Percentiles rank a stretch among this genome's conserved stretches.
Conservation (phyloP, 1,140 invertebrate genomes). For the Musca vetustissima region DNA sequence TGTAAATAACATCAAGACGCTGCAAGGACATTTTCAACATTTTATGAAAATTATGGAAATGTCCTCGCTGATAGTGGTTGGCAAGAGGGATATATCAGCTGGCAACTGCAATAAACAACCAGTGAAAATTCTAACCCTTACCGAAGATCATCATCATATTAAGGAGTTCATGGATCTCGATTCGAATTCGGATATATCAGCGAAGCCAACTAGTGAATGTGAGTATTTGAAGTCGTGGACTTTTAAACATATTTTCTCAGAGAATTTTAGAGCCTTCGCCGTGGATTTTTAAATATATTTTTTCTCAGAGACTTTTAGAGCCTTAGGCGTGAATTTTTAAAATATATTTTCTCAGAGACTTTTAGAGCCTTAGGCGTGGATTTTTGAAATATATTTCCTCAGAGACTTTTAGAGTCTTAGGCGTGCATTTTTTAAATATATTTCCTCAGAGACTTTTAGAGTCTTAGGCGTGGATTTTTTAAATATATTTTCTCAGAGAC, state of each 20-base stretch:
- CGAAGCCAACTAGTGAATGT: conserved; percentile 31
- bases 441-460: background rate
- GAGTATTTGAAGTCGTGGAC: background rate
- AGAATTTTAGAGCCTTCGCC: too few relatives aligned
- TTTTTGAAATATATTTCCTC: too few relatives aligned
- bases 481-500: background rate
- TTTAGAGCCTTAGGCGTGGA: background rate
- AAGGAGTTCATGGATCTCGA: conserved; percentile 30
- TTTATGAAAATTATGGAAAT: background rate
- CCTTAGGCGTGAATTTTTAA: background rate
- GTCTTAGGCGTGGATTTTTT: background rate
- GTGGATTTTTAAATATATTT: background rate
- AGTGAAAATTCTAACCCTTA: conserved; percentile 25
- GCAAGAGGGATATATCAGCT: background rate
- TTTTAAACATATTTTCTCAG: background rate
- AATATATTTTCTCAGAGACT: too few relatives aligned
- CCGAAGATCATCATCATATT: conserved; percentile 28
- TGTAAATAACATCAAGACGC: conserved; percentile 3
- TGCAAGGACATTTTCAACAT: background rate
- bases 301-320: too few relatives aligned
- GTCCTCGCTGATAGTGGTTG: background rate
- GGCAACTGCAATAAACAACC: background rate
- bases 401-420: too few relatives aligned
- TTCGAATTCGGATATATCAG: conserved; percentile 29
- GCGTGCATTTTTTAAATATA: background rate